Evolutionary conservation across 2,797 vertebrate genomes (phyloP).

Genomic region (Sebastes nivosus): DNA sequence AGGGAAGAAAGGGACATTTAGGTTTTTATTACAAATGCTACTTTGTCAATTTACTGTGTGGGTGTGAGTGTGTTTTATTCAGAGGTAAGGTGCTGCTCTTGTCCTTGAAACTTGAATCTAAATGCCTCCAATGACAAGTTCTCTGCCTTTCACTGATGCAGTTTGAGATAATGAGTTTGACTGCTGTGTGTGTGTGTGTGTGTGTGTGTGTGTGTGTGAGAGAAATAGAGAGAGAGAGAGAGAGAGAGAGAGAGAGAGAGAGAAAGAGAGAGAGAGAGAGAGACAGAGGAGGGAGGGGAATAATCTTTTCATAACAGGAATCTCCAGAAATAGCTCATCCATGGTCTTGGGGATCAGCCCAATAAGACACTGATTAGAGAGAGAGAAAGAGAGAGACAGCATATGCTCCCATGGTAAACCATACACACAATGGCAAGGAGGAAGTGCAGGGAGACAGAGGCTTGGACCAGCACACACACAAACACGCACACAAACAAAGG

Average conservation of each 20-base stretch:
- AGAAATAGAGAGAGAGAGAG: not conserved
- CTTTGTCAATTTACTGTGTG: not conserved
- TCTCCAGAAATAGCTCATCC: slow-evolving; percentile 75
- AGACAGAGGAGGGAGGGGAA: not conserved
- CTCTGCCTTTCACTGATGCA: slow-evolving; percentile 25
- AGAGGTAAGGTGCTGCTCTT: not conserved
- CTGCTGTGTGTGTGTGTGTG: not conserved
- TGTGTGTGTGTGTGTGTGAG: not conserved
- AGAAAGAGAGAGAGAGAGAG: not conserved
- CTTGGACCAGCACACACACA: slow-evolving; percentile 63
- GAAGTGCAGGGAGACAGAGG: slow-evolving; percentile 70
- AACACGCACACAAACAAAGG: slow-evolving; percentile 76
- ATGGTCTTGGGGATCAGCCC: slow-evolving; percentile 55
- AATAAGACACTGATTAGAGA: slow-evolving; percentile 66
- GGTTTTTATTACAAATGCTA: not conserved
- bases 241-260: not conserved
- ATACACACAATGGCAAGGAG: slow-evolving; percentile 67
- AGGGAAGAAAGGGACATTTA: not conserved
- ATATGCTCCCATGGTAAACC: slow-evolving; percentile 19
- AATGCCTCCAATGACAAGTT: slow-evolving; percentile 6
- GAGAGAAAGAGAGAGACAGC: slow-evolving; percentile 12
- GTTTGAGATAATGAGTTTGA: slow-evolving; percentile 41
- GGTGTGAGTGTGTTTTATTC: not conserved
- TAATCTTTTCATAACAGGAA: slow-evolving; percentile 78
- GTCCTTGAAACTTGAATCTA: slow-evolving; percentile 11